Base-by-base conservation (phyloP, 2,113 vertebrate species). In the Chloropsis cyanopogon region DNA sequence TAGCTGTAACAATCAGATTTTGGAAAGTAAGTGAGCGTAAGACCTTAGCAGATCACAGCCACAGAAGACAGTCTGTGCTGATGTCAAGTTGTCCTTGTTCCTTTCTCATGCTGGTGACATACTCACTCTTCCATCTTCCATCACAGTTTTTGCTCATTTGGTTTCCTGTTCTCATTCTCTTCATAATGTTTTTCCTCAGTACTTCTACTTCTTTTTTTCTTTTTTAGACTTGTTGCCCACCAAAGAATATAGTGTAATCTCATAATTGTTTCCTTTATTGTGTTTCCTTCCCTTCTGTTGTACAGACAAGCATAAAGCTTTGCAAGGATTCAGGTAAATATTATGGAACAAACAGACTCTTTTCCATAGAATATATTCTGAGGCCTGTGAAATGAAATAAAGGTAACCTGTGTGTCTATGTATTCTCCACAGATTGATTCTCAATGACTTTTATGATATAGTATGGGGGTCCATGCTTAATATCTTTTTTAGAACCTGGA, bases 271-370 rank as follows among this genome's bases (percentile, higher is more conserved):
- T 88, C 21, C 91, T 79, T 59, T 47, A 26, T 22, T 29, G 2
- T 73, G 17, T 88, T 88, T 80, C 47, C 33, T 88, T 77, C 54
- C n/a, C 23, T 69, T 90, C 53, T 84, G 14, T 81, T 78, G 20
- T 41, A 80, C 28, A 63, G 57, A 76, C 11, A 53, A 20, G 61
- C 78, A 64, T 63, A 69, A 81, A 90, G 17, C 39, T 57, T 83
- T 86, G 15, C 76, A 91, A 88, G 80, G 76, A 60, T 72, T 93
- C 92, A 88, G 88, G 95, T 96, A 96, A 92, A 88, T 90, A 88
- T 88, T 71, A 61, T 81, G 82, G 90, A 95, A 95, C 54, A 91
- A 91, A 86, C 82, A 96, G 78, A 61, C 78, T 87, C 82, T 95
- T 93, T 95, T 92, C 92, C 31, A 93, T 54, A 50, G 68, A 47